Base-by-base conservation (phyloP, 2,113 vertebrate species). In the Sander lucioperca region DNA sequence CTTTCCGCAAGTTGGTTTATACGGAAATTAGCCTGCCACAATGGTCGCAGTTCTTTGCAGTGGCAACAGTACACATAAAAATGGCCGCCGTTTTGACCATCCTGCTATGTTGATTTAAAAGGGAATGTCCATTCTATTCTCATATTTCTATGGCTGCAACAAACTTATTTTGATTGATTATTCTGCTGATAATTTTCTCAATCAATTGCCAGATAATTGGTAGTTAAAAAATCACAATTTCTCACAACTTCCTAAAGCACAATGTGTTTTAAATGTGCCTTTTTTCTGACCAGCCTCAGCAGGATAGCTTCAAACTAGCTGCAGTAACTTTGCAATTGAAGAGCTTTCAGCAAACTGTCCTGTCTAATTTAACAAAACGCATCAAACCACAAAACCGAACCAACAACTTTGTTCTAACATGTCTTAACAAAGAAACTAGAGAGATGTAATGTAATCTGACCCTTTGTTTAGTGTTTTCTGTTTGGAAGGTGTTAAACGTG, bases 391-490 rank as follows among this genome's bases (percentile, higher is more conserved):
- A 83, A 30, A 77, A 51, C 51, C 56, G 3, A 5, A 43, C 6
- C 12, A 4, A 64, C 43, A 50, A 23, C 27, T 56, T 27, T 19
- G 66, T 58, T 80, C 36, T 19, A 33, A 80, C 77, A 47, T 65
- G 86, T 83, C 57, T 74, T 5, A 65, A 85, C 82, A 79, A 80
- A 79, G 50, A 3, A n/a, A 65, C 16, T 25, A 6, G 2, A 54
- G 11, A 23, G 1, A 3, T 39, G 23, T 78, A 50, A 25, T 13
- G 77, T 54, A 82, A 90, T 30, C 8, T 15, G 19, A 13, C 5
- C 8, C 18, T 72, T 79, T 89, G 74, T 91, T 90, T 82, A 5
- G 19, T 57, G 58, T 81, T 87, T 80, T 85, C 21, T 79, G 43
- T 89, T 74, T 86, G 57, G 19, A 14, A 48, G 9, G 0, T 18